These are phyloP conservation scores for Sesia apiformis DNA, from an alignment of 2,888 invertebrate genomes.

Conservation along the genomic window DNA sequence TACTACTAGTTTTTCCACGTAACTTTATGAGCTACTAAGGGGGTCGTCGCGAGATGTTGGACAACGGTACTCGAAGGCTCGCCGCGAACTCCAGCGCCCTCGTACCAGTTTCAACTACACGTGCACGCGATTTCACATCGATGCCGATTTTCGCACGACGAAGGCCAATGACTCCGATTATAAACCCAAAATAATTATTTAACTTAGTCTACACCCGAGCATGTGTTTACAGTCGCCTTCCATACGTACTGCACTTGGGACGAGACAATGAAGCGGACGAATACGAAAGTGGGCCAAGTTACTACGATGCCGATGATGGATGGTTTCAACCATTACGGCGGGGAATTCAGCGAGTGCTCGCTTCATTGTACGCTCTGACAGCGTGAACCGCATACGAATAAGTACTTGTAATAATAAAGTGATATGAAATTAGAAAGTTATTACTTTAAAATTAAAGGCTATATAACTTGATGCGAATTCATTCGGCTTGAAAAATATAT, in stretches of 20 bases:
- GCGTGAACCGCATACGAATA: slow-evolving; percentile 34
- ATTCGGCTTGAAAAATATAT: slow-evolving; percentile 1
- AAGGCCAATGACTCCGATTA: slow-evolving; percentile 34
- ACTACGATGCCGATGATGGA: slow-evolving; percentile 23
- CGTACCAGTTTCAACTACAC: slow-evolving; percentile 28
- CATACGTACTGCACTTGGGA: slow-evolving; percentile 9
- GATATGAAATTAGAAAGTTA: slow-evolving; percentile 29
- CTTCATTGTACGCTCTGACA: slow-evolving; percentile 23
- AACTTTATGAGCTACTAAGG: neutral
- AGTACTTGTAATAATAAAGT: slow-evolving; percentile 1
- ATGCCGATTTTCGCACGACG: slow-evolving; percentile 32
- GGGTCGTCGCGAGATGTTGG: slow-evolving; percentile 4
- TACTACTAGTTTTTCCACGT: neutral
- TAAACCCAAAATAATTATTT: slow-evolving; percentile 18
- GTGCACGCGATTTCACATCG: slow-evolving; percentile 38
- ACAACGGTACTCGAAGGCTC: slow-evolving; percentile 11
- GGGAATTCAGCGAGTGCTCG: slow-evolving; percentile 15
- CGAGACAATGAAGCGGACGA: slow-evolving; percentile 12
- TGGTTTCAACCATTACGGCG: slow-evolving; percentile 16
- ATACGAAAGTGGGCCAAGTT: slow-evolving; percentile 35
- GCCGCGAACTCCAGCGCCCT: slow-evolving; percentile 15
- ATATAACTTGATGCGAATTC: slow-evolving; percentile 13
- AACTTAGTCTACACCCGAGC: neutral
- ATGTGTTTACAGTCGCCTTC: slow-evolving; percentile 8
- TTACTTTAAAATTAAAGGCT: slow-evolving; percentile 15